A percentile compares a stretch with the other conserved stretches of the same genome.
phyloP scores from a whole-genome alignment of 2,113 vertebrate genomes.

The Oncorhynchus gorbuscha region DNA sequence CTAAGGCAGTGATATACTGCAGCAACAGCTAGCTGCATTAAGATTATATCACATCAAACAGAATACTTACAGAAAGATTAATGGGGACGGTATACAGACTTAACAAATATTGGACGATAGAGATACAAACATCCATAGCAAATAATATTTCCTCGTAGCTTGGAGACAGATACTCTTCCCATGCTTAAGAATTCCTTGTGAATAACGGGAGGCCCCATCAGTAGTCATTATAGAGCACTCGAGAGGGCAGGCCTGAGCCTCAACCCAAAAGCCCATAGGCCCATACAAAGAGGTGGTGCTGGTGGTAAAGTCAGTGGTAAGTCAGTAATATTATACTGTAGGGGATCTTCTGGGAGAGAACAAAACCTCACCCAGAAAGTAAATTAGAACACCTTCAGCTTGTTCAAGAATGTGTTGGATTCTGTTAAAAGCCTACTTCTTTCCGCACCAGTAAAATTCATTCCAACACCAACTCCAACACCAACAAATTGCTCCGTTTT shows the following conservation, averaged over 20 bases:
- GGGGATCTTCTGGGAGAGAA: constrained; percentile 8
- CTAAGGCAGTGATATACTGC: constrained; percentile 43
- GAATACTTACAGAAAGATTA: constrained; percentile 53
- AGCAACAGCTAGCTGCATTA: constrained; percentile 33
- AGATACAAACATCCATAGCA: constrained; percentile 47
- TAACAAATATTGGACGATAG: constrained; percentile 55
- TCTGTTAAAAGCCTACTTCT: not conserved
- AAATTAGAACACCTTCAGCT: constrained; percentile 13
- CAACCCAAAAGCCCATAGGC: constrained; percentile 31
- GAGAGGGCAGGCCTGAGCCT: constrained; percentile 13
- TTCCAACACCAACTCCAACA: not conserved
- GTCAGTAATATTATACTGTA: constrained; percentile 3
- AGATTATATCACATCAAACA: constrained; percentile 57
- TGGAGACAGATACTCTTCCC: constrained; percentile 19
- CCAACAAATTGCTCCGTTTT: not conserved
- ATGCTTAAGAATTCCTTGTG: constrained; percentile 34
- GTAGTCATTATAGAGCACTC: constrained; percentile 32
- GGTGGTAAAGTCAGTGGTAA: not conserved
- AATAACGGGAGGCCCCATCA: constrained; percentile 24
- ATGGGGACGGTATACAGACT: constrained; percentile 41
- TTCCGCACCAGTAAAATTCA: not conserved
- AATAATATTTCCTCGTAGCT: not conserved
- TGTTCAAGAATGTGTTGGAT: constrained; percentile 15
- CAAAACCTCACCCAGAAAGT: constrained; percentile 19
- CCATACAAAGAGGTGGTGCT: constrained; percentile 21